Evolutionary conservation across 2,888 invertebrate species (phyloP), one percentile per base, ranked within the genome.

Genomic region (Parnassius orleans): DNA sequence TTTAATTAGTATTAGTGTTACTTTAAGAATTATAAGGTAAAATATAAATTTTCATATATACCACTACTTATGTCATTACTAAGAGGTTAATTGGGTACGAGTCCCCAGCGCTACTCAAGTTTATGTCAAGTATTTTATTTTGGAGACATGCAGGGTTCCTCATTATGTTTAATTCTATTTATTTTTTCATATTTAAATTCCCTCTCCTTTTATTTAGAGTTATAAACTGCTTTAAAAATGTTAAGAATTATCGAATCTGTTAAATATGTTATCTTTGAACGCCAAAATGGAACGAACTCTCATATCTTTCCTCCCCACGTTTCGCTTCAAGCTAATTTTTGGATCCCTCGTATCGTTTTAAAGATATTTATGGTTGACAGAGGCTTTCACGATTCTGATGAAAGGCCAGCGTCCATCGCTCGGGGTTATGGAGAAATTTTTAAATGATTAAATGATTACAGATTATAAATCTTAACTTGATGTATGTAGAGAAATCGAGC

Each of bases 351-450:
- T 73, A 75, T 60, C 53, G 59, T 63, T 65, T 57, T 63, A 57
- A 66, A 66, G 70, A 76, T 75, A 81, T 81, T 80, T 79, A 80
- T 78, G 70, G 74, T 72, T 75, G 71, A 73, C 77, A 72, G 65
- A 67, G 71, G 63, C 64, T 69, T 72, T 66, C 73, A 70, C 72
- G 66, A 71, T 65, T 60, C 63, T 71, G 77, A 78, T 76, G 75
- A 77, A 77, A 77, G 75, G 65, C 65, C 73, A 73, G 72, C 77
- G 68, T 64, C 58, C 53, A 54, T 67, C 60, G 72, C 74, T 71
- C 67, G 74, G 68, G 66, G 72, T 70, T 72, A 68, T 65, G 66
- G 65, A 61, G 67, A 66, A 65, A 66, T 66, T 65, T 66, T 60
- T 66, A 61, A 67, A 66, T 67, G 63, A 53, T 67, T 59, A 58